phyloP scores from a whole-genome alignment of 2,797 vertebrate species.

The Australoheros facetus region DNA sequence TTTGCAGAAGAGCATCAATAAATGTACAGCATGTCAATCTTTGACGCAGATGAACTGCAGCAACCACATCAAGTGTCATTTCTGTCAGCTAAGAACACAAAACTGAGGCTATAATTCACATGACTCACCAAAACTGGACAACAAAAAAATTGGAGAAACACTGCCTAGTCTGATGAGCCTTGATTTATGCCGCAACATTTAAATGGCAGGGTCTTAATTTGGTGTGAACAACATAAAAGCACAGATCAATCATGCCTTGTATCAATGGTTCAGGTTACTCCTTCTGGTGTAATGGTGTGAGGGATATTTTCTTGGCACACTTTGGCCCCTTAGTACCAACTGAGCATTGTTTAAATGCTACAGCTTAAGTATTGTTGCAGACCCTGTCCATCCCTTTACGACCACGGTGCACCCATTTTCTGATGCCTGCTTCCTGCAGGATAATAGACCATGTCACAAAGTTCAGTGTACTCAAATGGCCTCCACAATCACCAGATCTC shows the following conservation, averaged over 20 bases:
- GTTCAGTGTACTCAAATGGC: background rate
- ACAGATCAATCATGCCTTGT: background rate
- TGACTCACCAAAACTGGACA: background rate
- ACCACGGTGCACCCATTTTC: background rate
- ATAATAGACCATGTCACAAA: background rate
- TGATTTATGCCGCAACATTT: background rate
- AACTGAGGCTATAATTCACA: background rate
- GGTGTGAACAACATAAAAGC: rapidly evolving
- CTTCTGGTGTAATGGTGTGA: background rate
- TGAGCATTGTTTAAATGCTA: background rate
- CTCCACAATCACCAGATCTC: background rate
- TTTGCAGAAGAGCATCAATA: too few species aligned
- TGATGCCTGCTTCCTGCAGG: background rate
- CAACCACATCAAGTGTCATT: background rate
- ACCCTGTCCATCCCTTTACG: background rate
- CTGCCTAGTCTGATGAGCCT: background rate
- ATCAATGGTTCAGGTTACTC: too few species aligned
- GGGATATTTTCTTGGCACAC: background rate
- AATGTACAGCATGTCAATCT: too few species aligned
- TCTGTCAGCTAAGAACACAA: background rate
- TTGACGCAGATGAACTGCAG: background rate
- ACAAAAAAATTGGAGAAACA: background rate
- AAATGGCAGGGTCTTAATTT: background rate
- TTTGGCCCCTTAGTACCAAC: background rate
- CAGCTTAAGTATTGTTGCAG: background rate